Evolutionary conservation across 2,113 vertebrate genomes (phyloP), one percentile per base, ranked within the genome.

Genomic region (Turnix velox): DNA sequence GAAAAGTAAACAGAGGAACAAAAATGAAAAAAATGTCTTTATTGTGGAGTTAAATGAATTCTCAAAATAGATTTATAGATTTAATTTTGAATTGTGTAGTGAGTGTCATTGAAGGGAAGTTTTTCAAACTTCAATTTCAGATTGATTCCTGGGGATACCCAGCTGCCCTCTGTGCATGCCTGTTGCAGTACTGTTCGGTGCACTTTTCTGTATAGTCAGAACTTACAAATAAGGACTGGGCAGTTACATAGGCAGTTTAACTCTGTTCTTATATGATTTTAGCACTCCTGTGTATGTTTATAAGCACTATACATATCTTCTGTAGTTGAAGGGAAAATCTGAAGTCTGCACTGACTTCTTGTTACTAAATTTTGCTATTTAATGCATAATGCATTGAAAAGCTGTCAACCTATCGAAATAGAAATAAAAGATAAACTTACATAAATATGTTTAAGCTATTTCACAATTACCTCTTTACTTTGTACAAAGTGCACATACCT

Each of bases 401-500:
- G 19, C 35, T n/a, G 37, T 54, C 33, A 67, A 33, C n/a, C 43
- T 78, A 40, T n/a, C 23, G 74, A 68, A 67, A 10, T n/a, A 49
- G 43, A 13, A 78, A 27, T 13, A 82, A 88, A 31, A 55, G 76
- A 68, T 59, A 65, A 46, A 46, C 18, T 54, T 84, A 52, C 1
- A 22, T 22, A 7, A 84, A 9, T 31, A 27, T 8, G 8, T 59
- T 75, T 61, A 39, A 65, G 45, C 37, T 61, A 16, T 84, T 54
- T 65, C 40, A 30, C 73, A 51, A 69, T 52, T 87, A 46, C 24
- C 8, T 37, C 27, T 78, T 82, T 84, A 48, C 63, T 74, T 51
- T 1, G 73, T 77, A 82, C 84, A 88, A 91, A 95, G 85, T 74
- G 19, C 91, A 92, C 59, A 79, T 68, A 85, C 55, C 76, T 61